A percentile compares a stretch with the other conserved stretches of the same genome.
Evolutionary conservation across 2,797 vertebrate species (phyloP).

Genomic region (Enteromius viviparus): DNA sequence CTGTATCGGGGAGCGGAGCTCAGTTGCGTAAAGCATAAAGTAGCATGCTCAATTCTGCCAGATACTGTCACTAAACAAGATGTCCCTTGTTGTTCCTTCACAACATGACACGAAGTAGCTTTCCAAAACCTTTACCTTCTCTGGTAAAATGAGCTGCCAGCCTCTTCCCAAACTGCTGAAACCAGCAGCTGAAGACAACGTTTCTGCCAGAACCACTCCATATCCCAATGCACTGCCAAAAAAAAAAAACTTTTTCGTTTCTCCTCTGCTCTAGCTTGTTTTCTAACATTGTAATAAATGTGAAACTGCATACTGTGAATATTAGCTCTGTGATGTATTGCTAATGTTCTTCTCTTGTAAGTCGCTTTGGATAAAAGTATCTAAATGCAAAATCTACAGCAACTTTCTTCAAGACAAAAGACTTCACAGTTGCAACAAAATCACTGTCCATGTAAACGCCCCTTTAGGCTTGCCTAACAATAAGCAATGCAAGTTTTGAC

Average conservation of each 20-base stretch:
- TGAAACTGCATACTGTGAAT: background rate
- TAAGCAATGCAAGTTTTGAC: constrained; percentile 2
- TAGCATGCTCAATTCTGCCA: background rate
- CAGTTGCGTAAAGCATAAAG: background rate
- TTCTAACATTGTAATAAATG: background rate
- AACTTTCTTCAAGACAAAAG: background rate
- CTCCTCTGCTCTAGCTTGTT: background rate
- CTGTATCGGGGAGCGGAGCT: background rate
- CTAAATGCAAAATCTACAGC: background rate
- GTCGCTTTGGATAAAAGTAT: background rate
- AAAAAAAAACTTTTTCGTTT: background rate
- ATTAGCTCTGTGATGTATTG: background rate
- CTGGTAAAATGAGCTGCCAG: background rate
- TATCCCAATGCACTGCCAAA: background rate
- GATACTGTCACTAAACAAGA: background rate
- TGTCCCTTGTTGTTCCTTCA: background rate
- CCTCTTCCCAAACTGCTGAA: background rate
- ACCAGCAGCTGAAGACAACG: background rate
- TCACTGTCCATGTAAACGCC: background rate
- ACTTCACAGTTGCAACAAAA: background rate
- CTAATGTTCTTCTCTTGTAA: background rate
- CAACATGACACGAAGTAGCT: background rate
- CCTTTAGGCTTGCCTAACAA: background rate
- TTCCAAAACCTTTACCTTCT: constrained; percentile 6
- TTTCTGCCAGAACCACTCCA: background rate